phyloP scores from a whole-genome alignment of 1,140 invertebrate species.

The Telenomus remus region DNA sequence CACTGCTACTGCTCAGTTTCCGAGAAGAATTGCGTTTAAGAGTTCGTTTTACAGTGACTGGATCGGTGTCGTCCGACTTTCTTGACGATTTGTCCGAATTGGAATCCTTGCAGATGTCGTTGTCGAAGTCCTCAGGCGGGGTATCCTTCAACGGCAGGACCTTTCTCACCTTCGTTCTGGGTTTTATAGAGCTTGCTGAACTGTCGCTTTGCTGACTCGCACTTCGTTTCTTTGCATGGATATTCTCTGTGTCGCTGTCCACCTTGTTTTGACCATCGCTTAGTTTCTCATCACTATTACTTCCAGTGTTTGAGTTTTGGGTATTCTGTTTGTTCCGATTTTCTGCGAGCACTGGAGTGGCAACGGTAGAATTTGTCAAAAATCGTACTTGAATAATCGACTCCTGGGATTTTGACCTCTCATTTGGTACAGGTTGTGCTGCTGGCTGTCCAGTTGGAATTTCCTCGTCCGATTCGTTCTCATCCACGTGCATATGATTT shows the following conservation, averaged over 20 bases:
- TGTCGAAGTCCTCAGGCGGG: neutral
- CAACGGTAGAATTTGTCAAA: conserved; percentile 8
- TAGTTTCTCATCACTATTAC: neutral
- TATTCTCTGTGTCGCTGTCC: conserved; percentile 7
- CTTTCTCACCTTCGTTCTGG: conserved; percentile 1
- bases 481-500: neutral
- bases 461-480: neutral
- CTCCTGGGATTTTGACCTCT: neutral
- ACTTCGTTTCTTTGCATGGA: conserved; percentile 2
- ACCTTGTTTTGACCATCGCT: neutral
- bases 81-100: neutral
- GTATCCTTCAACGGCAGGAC: conserved; percentile 21
- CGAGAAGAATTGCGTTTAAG: neutral
- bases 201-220: conserved; percentile 1
- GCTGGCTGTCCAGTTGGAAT: conserved; percentile 3
- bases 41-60: neutral
- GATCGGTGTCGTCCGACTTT: neutral
- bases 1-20: conserved; percentile 7
- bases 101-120: neutral
- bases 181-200: conserved; percentile 1
- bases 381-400: conserved; percentile 22
- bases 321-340: neutral
- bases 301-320: neutral
- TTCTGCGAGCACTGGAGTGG: neutral
- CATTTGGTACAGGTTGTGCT: neutral